Evolutionary conservation across 2,888 invertebrate species (phyloP), one percentile per base, ranked within the genome.

Genomic region (Pachliopta kotzebuea): DNA sequence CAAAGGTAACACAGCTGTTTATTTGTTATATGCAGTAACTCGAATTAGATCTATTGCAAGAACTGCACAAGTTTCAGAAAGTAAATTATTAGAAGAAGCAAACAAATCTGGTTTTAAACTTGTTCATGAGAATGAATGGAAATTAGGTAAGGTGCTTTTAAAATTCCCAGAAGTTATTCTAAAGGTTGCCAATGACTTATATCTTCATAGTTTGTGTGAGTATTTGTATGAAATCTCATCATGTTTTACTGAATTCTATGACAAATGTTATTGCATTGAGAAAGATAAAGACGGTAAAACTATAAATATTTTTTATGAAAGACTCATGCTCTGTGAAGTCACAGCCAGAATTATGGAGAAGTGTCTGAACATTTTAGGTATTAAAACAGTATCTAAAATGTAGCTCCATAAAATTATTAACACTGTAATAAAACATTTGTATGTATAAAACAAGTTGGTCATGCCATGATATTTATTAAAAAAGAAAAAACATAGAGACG

Each of bases 1-100:
- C 83, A 96, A 97, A 81, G 99, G 99, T 14, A 99, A 99, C 83
- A 99, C 99, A 0, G 99, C 99, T 0, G 99, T 98, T 0, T 99
- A 99, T 81, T 91, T 99, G 60, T 88, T 99, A 9, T 99, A 99
- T 85, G 98, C 98, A 0, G 94, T 97, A 72, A 98, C 98, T 14
- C 93, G 99, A 52, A 99, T 99, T 71, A 94, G 96, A 77, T 98
- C 97, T 0, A 98, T 98, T 74, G 96, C 96, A 3, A 93, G 97
- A 56, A 96, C 94, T 69, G 96, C 96, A 2, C 94, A 96, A 70
- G 82, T 96, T 26, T 92, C 94, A 0, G 77, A 88, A 14, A 93
- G 94, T 21, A 92, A 95, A 69, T 85, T 97, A 52, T 80, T 90
- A 69, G 90, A 93, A 67, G 93, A 96, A 54, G 92, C 94, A 4